Evolutionary conservation across 2,888 invertebrate species (phyloP), one percentile per base, ranked within the genome.

Genomic region (Apodemia mormo): DNA sequence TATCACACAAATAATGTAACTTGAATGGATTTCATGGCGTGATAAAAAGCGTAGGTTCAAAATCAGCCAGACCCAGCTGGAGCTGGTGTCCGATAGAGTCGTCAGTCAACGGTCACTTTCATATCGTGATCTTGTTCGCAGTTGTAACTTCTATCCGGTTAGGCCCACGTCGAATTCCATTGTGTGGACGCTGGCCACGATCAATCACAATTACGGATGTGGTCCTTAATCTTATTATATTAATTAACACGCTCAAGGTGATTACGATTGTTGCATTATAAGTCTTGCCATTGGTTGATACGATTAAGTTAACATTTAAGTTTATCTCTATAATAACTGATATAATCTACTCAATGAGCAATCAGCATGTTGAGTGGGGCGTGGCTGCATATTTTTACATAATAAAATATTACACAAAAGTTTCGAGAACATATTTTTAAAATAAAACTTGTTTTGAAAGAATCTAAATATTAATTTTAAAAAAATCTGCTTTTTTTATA

Each of bases 191-290:
- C 64, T 70, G 67, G 71, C 68, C 78, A 79, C 86, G 78, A 91
- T 92, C 91, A 84, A 91, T 92, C 92, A 92, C 84, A 85, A 86
- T 90, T 89, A 86, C 92, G 90, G 89, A 89, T 89, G 87, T 89
- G 76, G 85, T 83, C 81, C 84, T 86, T 87, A 84, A 88, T 87
- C 87, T 85, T 88, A 86, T 87, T 87, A 87, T 86, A 70, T 66
- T 70, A 71, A 71, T 71, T 71, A 71, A 64, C 52, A 68, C 61
- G 22, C 69, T 83, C 68, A 68, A 68, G 68, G 68, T 68, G 64
- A 70, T 64, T 64, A 37, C 64, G 8, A 64, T 64, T 61, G 61
- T 61, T 64, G 2, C n/a, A 37, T 58, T 58, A 64, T 64, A 37
- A 64, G 64, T n/a, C 14, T 37, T 64, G 64, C 64, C 64, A 64